Percentiles rank a stretch among this genome's conserved stretches.
Conservation (phyloP, 1,140 invertebrate genomes). For the Microplitis demolitor region DNA sequence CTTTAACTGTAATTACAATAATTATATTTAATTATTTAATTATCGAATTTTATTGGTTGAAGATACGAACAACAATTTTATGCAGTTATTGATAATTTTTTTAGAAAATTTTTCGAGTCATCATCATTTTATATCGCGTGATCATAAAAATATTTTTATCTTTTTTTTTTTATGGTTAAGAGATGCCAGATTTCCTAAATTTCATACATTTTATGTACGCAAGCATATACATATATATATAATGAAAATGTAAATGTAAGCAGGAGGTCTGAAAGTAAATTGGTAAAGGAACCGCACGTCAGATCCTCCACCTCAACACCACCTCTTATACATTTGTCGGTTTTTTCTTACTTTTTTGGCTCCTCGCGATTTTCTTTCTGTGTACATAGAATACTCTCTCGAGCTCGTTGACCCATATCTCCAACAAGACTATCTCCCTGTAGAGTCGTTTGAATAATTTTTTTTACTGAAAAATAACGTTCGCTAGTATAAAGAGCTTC, state of each 20-base stretch:
- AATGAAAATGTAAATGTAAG: neutral
- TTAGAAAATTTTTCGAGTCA: neutral
- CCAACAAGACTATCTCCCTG: conserved; percentile 7
- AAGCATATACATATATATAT: neutral
- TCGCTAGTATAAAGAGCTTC: conserved; percentile 14
- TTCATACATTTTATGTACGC: neutral
- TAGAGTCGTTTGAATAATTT: conserved; percentile 26
- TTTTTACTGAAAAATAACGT: conserved; percentile 9
- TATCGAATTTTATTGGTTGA: too few relatives aligned
- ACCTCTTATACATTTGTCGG: neutral
- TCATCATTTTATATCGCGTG: too few relatives aligned
- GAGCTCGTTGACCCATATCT: conserved; percentile 20
- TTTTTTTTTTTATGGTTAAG: neutral
- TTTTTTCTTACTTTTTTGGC: conserved; percentile 5
- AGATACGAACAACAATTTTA: neutral
- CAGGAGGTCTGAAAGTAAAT: neutral
- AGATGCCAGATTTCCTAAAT: neutral
- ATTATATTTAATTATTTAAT: too few relatives aligned
- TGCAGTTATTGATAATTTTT: neutral
- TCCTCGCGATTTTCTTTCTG: neutral
- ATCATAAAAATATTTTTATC: too few relatives aligned
- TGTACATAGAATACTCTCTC: neutral
- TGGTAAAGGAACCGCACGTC: neutral
- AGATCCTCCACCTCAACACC: neutral
- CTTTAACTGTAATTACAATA: too few relatives aligned